phyloP scores from a whole-genome alignment of 2,888 invertebrate species.

The Cephus spinipes region DNA sequence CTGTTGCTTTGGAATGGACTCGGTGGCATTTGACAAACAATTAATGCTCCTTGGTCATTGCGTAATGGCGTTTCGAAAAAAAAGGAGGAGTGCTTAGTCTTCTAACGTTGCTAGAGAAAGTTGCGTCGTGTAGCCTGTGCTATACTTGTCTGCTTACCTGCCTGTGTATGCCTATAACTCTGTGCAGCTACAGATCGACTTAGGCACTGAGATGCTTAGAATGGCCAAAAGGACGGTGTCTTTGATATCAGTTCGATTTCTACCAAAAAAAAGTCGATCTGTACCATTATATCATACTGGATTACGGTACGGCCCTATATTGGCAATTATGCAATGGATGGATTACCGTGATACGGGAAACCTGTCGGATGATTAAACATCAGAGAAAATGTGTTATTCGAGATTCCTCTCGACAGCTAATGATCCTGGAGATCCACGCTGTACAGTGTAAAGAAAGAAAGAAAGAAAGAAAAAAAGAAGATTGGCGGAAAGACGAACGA shows the following conservation, averaged over 20 bases:
- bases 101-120: neutral
- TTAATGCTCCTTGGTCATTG: neutral
- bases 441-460: too few relatives aligned
- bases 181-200: neutral
- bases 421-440: neutral
- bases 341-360: neutral
- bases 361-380: neutral
- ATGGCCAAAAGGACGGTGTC: neutral
- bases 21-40: neutral
- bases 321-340: neutral
- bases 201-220: neutral
- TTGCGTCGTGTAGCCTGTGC: neutral
- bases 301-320: neutral
- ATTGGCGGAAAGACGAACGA: neutral
- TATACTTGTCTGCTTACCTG: neutral
- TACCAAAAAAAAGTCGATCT: neutral
- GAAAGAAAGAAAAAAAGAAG: too few relatives aligned
- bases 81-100: neutral
- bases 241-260: neutral
- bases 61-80: neutral
- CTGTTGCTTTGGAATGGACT: neutral
- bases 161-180: neutral
- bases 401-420: neutral
- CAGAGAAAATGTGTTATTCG: neutral
- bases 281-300: neutral